Conservation (phyloP, 2,797 vertebrate genomes). For the Vespertilio murinus region DNA sequence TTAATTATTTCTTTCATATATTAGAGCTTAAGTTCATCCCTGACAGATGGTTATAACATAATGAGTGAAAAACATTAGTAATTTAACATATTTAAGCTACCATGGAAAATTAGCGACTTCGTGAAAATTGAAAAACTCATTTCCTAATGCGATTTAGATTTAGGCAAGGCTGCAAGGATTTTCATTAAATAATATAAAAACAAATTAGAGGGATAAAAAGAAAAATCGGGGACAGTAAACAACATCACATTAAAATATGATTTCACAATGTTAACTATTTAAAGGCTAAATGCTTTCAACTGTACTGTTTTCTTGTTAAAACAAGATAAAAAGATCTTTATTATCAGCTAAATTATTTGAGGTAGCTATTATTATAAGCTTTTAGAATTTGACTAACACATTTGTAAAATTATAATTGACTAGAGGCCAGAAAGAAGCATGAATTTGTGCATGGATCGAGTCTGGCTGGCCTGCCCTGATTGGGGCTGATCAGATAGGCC, state of each 20-base stretch:
- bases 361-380: background rate
- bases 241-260: slow-evolving; percentile 28
- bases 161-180: slow-evolving; percentile 52
- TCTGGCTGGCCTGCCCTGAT: rapidly evolving
- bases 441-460: no score
- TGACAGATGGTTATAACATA: slow-evolving; percentile 53
- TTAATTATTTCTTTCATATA: slow-evolving; percentile 19
- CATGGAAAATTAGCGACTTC: slow-evolving; percentile 62
- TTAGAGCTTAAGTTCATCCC: slow-evolving; percentile 34
- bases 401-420: background rate
- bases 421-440: no score
- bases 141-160: slow-evolving; percentile 63
- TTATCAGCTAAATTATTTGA: background rate
- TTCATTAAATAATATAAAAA: slow-evolving; percentile 69
- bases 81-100: slow-evolving; percentile 70
- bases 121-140: slow-evolving; percentile 67
- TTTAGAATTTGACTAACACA: background rate
- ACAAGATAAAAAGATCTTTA: background rate
- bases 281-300: background rate
- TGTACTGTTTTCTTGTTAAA: background rate
- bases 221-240: slow-evolving; percentile 28
- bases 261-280: slow-evolving; percentile 39
- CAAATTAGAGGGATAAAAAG: slow-evolving; percentile 52
- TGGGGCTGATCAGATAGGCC: no score
- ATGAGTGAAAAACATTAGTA: slow-evolving; percentile 61